A percentile compares a stretch with the other conserved stretches of the same genome.
Evolutionary conservation across 2,888 invertebrate genomes (phyloP).

Genomic region (Heliconius sara): DNA sequence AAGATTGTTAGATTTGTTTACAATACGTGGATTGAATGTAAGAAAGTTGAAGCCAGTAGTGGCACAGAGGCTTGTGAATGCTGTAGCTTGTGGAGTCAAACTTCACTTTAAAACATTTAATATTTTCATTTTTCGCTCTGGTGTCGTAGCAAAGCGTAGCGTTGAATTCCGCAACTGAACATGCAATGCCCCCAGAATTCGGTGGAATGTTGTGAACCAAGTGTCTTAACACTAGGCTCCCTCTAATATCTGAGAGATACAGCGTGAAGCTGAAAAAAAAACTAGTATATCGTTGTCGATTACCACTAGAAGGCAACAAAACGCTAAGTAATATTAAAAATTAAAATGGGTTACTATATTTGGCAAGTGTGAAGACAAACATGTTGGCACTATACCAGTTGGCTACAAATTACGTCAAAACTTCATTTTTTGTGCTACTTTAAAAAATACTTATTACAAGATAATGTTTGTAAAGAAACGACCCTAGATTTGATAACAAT

Average conservation of each 20-base stretch:
- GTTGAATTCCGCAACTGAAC: no score
- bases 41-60: not conserved
- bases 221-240: no score
- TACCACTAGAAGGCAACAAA: not conserved
- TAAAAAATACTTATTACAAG: not conserved
- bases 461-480: not conserved
- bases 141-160: no score
- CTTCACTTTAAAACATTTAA: not conserved
- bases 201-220: no score
- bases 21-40: not conserved
- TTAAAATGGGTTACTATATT: slow-evolving; percentile 27
- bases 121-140: not conserved
- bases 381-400: slow-evolving; percentile 33
- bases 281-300: not conserved
- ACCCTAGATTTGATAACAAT: not conserved
- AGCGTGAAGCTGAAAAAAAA: not conserved
- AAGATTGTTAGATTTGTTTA: slow-evolving; percentile 28
- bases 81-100: not conserved
- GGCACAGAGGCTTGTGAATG: not conserved
- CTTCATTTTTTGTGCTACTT: slow-evolving; percentile 17
- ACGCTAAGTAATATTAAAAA: slow-evolving; percentile 14
- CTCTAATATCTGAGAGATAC: no score
- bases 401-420: slow-evolving; percentile 29
- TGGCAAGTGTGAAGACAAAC: slow-evolving; percentile 21
- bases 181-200: no score